Evolutionary conservation across 2,113 vertebrate species (phyloP).

Genomic region (Hydrolagus affinis): DNA sequence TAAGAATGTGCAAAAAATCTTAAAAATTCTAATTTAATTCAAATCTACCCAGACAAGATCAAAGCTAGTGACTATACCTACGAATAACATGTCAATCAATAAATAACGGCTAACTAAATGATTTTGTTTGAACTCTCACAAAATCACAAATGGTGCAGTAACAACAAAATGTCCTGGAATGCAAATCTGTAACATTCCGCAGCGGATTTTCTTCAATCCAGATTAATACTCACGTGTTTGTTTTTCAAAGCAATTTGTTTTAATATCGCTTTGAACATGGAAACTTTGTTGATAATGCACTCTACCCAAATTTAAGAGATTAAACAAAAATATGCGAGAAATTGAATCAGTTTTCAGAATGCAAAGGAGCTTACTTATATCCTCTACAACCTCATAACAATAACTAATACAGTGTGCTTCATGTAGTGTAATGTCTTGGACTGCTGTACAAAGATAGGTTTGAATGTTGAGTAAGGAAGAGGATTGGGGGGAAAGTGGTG

Average conservation of each 20-base stretch:
- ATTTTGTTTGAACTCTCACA: constrained; percentile 9
- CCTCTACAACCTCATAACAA: no score
- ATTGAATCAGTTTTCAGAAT: constrained; percentile 3
- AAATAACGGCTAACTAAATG: not conserved
- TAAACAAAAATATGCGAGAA: constrained; percentile 2
- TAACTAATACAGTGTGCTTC: no score
- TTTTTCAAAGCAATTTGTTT: not conserved
- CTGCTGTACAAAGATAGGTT: no score
- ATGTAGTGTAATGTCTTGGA: no score
- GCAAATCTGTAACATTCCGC: not conserved
- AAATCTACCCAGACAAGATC: not conserved
- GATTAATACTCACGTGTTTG: not conserved
- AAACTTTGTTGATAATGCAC: not conserved
- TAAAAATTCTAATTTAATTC: no score
- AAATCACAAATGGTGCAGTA: not conserved
- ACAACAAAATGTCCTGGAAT: not conserved
- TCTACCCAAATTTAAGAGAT: not conserved
- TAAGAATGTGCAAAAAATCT: no score
- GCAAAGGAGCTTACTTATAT: not conserved
- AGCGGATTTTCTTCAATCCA: not conserved
- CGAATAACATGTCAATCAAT: not conserved
- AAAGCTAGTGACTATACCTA: not conserved
- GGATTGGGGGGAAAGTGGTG: no score
- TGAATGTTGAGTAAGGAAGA: no score
- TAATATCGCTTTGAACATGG: not conserved